Percentiles rank a stretch among this genome's conserved stretches.
Evolutionary conservation across 1,140 invertebrate genomes (phyloP).

Genomic region (Cheumatopsyche charites): DNA sequence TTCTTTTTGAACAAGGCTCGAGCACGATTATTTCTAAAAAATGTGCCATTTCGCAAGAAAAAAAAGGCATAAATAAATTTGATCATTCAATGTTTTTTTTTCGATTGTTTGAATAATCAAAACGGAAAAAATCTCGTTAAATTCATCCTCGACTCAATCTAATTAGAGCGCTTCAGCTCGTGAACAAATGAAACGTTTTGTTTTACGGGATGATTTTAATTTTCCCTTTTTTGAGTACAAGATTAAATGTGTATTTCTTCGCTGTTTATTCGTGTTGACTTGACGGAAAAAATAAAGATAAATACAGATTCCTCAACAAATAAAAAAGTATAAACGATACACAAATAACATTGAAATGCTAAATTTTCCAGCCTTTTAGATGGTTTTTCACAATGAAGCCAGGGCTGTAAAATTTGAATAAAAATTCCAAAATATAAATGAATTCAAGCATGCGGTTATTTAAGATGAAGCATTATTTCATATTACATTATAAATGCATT

Average conservation of each 20-base stretch:
- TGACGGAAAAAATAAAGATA: background rate
- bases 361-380: slow-evolving; percentile 4
- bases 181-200: slow-evolving; percentile 13
- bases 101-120: background rate
- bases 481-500: too few relatives aligned
- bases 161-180: slow-evolving; percentile 7
- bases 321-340: slow-evolving; percentile 1
- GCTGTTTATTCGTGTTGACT: background rate
- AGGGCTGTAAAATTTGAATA: too few relatives aligned
- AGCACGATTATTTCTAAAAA: background rate
- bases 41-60: background rate
- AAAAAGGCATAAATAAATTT: too few relatives aligned
- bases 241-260: slow-evolving; percentile 15
- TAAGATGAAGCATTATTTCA: too few relatives aligned
- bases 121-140: slow-evolving; percentile 7
- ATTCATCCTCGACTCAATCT: slow-evolving; percentile 11
- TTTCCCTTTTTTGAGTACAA: background rate
- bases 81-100: too few relatives aligned
- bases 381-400: slow-evolving; percentile 26
- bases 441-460: too few relatives aligned
- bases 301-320: background rate
- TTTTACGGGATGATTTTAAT: slow-evolving; percentile 16
- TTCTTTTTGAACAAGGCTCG: background rate
- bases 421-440: too few relatives aligned
- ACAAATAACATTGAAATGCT: background rate